Evolutionary conservation across 1,140 invertebrate genomes (phyloP), one percentile per base, ranked within the genome.

Genomic region (Eriosoma lanigerum): DNA sequence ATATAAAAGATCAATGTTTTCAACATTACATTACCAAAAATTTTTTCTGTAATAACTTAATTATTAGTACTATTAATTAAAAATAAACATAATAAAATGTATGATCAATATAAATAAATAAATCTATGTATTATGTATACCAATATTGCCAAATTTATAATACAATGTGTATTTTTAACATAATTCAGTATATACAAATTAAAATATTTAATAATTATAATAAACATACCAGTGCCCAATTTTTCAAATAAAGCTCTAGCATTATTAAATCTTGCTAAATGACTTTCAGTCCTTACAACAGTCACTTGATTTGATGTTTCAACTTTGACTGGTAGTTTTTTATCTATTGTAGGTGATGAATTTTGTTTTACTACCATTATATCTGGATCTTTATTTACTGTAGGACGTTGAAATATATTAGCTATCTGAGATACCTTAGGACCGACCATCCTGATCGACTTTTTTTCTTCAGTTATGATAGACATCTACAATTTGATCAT

Each of bases 231-330:
- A 13, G 81, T 80, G 81, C 94, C 94, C 80, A 97, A 88, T 84
- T 96, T 95, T 86, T 97, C 95, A 86, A 98, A 97, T 29, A 98
- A 88, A 32, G 95, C 95, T 48, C 94, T 88, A 0, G 96, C 96
- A 86, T 93, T 95, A 85, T 96, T 96, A 86, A 98, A 97, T 68
- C 96, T 87, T 21, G 93, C 92, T 82, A 95, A 90, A 85, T 96
- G 94, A 82, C 93, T 95, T 87, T 96, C 94, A 4, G 93, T 94
- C 72, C 94, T 88, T 58, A 93, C 92, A n/a, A 94, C 91, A 4
- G 92, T 92, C 54, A 92, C 91, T 83, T 89, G 88, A 52, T 87
- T 88, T 75, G 89, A 86, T 32, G 86, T 86, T 48, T 87, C 86
- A 62, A 76, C 64, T 26, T 64, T 81, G 19, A 72, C 73, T 38